These are phyloP conservation scores for Cygnus atratus DNA, from an alignment of 2,113 vertebrate species.

Conservation along the genomic window DNA sequence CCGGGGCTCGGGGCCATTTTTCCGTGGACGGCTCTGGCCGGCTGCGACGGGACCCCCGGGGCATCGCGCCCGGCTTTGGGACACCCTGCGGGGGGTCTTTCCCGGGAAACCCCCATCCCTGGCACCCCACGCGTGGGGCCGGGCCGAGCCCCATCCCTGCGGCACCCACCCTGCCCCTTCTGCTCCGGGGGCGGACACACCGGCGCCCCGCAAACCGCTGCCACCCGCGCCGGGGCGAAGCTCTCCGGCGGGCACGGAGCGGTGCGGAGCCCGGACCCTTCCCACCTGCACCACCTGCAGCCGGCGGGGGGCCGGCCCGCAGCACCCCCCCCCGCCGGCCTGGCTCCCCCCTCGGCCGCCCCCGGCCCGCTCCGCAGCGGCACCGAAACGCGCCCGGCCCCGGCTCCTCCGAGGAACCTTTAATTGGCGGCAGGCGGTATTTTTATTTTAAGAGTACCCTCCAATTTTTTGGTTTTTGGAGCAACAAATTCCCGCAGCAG, in stretches of 20 bases:
- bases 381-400: not conserved
- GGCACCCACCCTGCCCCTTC: too few relatives aligned
- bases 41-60: not conserved
- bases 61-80: not conserved
- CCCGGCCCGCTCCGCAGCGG: too few relatives aligned
- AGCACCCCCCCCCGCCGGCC: not conserved
- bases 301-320: too few relatives aligned
- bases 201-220: too few relatives aligned
- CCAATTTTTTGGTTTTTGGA: fast-evolving
- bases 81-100: not conserved
- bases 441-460: constrained; percentile 1
- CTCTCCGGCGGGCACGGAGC: not conserved
- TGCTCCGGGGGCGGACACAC: too few relatives aligned
- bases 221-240: too few relatives aligned
- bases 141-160: too few relatives aligned
- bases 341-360: not conserved
- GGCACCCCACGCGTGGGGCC: too few relatives aligned
- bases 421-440: not conserved
- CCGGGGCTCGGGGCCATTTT: not conserved
- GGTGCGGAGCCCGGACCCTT: not conserved
- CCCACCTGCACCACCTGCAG: not conserved
- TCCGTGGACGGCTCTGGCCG: not conserved
- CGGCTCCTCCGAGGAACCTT: not conserved
- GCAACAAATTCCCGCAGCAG: not conserved
- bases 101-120: too few relatives aligned